Conservation (phyloP, 2,113 vertebrate genomes). For the Pterophyllum scalare region DNA sequence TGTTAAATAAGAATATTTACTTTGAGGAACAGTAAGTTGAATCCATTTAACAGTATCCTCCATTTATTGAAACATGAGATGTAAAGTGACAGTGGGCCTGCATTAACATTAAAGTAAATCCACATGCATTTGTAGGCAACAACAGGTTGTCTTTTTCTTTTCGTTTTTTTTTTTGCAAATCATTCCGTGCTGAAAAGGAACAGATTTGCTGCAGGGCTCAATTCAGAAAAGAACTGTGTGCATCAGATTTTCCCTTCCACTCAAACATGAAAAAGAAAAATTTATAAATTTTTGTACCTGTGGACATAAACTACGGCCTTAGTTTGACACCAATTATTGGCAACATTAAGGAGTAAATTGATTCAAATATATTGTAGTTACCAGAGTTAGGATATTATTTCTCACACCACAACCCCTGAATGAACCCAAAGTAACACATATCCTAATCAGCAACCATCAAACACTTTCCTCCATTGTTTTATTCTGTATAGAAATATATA, state of each 20-base stretch:
- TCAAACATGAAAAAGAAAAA: neutral
- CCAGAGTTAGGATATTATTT: neutral
- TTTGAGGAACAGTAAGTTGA: conserved; percentile 18
- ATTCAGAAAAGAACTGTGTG: neutral
- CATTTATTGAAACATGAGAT: neutral
- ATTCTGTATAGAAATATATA: neutral
- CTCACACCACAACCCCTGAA: neutral
- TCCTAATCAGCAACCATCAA: neutral
- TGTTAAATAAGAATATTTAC: conserved; percentile 28
- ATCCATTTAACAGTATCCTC: neutral
- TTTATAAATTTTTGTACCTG: neutral
- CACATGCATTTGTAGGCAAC: neutral
- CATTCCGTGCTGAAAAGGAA: neutral
- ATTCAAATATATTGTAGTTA: neutral
- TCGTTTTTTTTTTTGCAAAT: neutral
- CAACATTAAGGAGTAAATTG: conserved; percentile 14
- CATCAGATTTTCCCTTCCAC: neutral
- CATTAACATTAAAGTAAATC: neutral
- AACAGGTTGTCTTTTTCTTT: neutral
- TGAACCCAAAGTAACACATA: neutral
- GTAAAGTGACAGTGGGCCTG: neutral
- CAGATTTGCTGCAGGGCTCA: neutral
- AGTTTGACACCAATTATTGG: conserved; percentile 42
- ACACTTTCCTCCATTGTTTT: neutral
- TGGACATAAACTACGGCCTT: neutral